These are phyloP conservation scores for Drosophila acutilabella DNA, from an alignment of 2,888 invertebrate genomes.

Conservation along the genomic window DNA sequence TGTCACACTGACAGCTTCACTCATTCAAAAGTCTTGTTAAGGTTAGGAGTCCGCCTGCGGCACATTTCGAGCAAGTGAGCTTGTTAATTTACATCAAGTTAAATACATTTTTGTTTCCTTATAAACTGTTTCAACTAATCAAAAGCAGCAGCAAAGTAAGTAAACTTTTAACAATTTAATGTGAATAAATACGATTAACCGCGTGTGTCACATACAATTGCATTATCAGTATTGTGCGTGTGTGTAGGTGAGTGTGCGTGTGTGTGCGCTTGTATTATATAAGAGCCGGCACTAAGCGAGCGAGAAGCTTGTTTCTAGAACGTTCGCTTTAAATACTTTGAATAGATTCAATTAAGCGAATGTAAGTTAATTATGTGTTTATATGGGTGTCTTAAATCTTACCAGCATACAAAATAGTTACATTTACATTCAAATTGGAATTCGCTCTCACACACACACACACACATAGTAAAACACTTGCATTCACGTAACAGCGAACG, in stretches of 20 bases:
- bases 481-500: conserved; percentile 53
- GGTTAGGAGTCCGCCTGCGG: conserved; percentile 61
- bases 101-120: conserved; percentile 28
- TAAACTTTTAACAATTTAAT: conserved; percentile 14
- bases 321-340: conserved; percentile 36
- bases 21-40: conserved; percentile 56
- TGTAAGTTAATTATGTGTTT: conserved; percentile 17
- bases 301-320: conserved; percentile 58
- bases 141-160: conserved; percentile 51
- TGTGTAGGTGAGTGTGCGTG: neutral
- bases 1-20: conserved; percentile 41
- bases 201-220: conserved; percentile 21
- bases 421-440: conserved; percentile 21
- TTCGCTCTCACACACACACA: conserved; percentile 6
- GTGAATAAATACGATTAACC: neutral
- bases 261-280: conserved; percentile 49
- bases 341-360: conserved; percentile 32
- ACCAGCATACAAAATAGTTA: neutral
- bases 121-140: conserved; percentile 25
- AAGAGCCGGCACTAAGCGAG: conserved; percentile 64
- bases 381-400: conserved; percentile 1
- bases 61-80: conserved; percentile 66
- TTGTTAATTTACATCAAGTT: conserved; percentile 67
- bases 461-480: conserved; percentile 2
- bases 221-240: conserved; percentile 41